phyloP scores from a whole-genome alignment of 2,113 vertebrate species.

The Xiphorhynchus elegans region DNA sequence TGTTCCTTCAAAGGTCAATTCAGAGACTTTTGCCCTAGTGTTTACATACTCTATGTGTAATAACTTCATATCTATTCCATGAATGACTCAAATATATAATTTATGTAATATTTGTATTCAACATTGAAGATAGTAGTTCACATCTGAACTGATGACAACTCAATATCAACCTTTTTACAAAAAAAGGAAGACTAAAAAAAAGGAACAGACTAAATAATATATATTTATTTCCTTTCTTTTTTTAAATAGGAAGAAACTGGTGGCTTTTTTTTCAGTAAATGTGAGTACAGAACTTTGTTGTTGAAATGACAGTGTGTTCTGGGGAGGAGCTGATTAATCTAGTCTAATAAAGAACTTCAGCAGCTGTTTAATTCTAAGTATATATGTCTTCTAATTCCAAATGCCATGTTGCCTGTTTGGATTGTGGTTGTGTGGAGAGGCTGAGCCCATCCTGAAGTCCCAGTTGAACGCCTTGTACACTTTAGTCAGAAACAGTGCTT shows the following conservation, averaged over 20 bases:
- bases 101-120: constrained; percentile 24
- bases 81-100: constrained; percentile 18
- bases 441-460: neutral
- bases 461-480: neutral
- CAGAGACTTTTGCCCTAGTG: constrained; percentile 32
- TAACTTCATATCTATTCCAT: constrained; percentile 52
- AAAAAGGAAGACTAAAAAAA: neutral
- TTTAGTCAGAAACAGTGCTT: neutral
- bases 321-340: neutral
- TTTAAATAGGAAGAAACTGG: neutral
- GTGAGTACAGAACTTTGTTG: neutral
- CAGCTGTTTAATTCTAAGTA: neutral
- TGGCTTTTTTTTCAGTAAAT: neutral
- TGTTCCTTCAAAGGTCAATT: constrained; percentile 23
- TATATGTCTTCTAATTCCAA: neutral
- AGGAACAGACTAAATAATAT: neutral
- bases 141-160: neutral
- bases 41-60: constrained; percentile 33
- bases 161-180: neutral
- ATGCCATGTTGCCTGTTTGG: neutral
- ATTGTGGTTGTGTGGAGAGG: neutral
- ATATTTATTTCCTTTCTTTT: neutral
- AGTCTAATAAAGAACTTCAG: neutral
- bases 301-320: neutral
- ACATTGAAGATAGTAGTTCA: neutral